Evolutionary conservation across 1,140 invertebrate species (phyloP).

Genomic region (Parasteatoda tepidariorum): DNA sequence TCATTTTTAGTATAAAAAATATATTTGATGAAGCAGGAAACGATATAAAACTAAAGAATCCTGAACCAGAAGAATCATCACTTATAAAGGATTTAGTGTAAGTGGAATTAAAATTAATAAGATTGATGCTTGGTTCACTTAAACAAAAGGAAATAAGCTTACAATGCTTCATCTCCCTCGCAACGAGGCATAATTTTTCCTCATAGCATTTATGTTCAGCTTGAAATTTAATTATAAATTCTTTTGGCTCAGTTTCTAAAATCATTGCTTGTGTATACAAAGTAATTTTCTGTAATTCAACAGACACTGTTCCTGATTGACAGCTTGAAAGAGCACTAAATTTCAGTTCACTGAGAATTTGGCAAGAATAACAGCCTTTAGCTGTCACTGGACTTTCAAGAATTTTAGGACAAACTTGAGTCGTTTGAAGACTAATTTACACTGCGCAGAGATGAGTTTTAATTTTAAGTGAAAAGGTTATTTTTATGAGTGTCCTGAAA

Average conservation of each 20-base stretch:
- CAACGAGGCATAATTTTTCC: too few species aligned
- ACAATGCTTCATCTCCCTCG: too few species aligned
- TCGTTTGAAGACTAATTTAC: too few species aligned
- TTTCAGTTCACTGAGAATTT: not conserved
- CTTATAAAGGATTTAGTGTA: not conserved
- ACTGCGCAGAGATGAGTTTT: too few species aligned
- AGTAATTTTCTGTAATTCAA: not conserved
- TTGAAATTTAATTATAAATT: too few species aligned
- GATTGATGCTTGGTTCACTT: not conserved
- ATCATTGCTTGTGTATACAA: too few species aligned
- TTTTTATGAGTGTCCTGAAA: not conserved
- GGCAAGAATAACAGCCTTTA: not conserved
- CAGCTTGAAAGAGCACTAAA: not conserved
- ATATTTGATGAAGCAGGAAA: not conserved
- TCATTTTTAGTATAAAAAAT: too few species aligned
- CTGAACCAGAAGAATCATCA: not conserved
- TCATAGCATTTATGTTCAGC: constrained; percentile 12
- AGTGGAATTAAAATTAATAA: not conserved
- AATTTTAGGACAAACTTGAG: not conserved
- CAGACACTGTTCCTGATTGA: not conserved
- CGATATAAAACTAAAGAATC: not conserved
- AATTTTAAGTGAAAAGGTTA: too few species aligned
- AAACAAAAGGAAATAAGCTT: not conserved
- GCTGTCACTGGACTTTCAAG: not conserved
- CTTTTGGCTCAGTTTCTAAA: not conserved